Evolutionary conservation across 2,888 invertebrate species (phyloP), one percentile per base, ranked within the genome.

Genomic region (Chalcis sispes): DNA sequence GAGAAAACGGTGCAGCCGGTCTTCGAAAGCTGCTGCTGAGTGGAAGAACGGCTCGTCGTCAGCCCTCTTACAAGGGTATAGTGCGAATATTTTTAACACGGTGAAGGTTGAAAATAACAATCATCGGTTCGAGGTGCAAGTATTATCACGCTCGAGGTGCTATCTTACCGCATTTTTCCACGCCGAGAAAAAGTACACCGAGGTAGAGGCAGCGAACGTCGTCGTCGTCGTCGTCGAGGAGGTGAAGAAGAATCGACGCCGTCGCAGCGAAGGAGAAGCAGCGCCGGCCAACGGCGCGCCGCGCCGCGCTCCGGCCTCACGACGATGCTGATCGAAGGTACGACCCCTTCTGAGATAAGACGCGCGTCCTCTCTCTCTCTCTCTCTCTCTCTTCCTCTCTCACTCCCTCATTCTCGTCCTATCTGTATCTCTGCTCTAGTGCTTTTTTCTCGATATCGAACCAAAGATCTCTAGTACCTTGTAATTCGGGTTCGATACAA

Each of bases 301-400:
- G 61, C 67, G 10, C 46, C 29, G 69, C 59, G 71, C 72, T 56
- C 54, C 56, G 64, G 56, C 42, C 64, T 59, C 70, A 65, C 50
- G 75, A 75, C 75, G 75, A 75, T 75, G 75, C 75, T 75, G 75
- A 75, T 62, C 75, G 66, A 71, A 75, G 75, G 75, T 75, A 75
- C 32, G 4, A n/a, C 13, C 13, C 3, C 3, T 36, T 4, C 10
- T 7, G 36, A 36, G 36, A 36, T 10, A 36, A 7, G 36, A 36
- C 36, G 36, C 36, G 36, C 10, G 36, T 4, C 36, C 36, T 36
- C 10, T 36, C 36, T 36, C n/a, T n/a, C n/a, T n/a, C n/a, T n/a
- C n/a, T n/a, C n/a, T n/a, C n/a, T n/a, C n/a, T n/a, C n/a, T n/a
- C n/a, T n/a, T n/a, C n/a, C n/a, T n/a, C n/a, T n/a, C n/a, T n/a